Evolutionary conservation across 2,113 vertebrate genomes (phyloP), one percentile per base, ranked within the genome.

Genomic region (Atherinomorus stipes): DNA sequence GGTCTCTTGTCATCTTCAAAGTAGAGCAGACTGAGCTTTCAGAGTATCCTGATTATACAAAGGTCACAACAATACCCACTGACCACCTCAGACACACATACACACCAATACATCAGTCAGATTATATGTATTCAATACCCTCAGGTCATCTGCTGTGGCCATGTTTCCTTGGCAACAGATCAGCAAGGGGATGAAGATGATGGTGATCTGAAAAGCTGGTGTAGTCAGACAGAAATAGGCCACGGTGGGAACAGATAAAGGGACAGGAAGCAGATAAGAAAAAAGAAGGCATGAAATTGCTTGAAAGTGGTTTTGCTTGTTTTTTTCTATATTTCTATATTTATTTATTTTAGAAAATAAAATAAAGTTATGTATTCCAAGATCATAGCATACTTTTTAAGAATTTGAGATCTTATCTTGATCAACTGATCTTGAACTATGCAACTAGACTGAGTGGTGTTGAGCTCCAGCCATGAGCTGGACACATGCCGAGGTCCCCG

Each of bases 51-150:
- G 79, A 81, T 88, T 88, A 75, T 34, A 49, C 53, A 50, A 74
- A 75, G 81, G 72, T 86, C 59, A 64, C 70, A 74, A 49, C 54
- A 69, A 84, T 78, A 21, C 25, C 11, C 26, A 57, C n/a, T 57
- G 19, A 58, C 54, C 42, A 57, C 11, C 40, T 21, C 10, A 21
- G 37, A 16, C 21, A 23, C 37, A 31, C 22, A 11, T 19, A 37
- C 11, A 49, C 25, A 69, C 22, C n/a, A 49, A 69, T 49, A 6
- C 53, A 58, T 69, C 53, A 47, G 26, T 23, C 54, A 69, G 53
- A 47, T 69, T 58, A 69, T 49, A 69, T 28, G 40, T 45, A 47
- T 45, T 18, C 65, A 22, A 23, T 57, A 37, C 13, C 26, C 15
- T 66, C 38, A 49, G 53, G 45, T 69, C 42, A 69, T 58, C 53